A percentile compares a stretch with the other conserved stretches of the same genome.
Conservation (phyloP, 2,797 vertebrate species). For the Huso huso region DNA sequence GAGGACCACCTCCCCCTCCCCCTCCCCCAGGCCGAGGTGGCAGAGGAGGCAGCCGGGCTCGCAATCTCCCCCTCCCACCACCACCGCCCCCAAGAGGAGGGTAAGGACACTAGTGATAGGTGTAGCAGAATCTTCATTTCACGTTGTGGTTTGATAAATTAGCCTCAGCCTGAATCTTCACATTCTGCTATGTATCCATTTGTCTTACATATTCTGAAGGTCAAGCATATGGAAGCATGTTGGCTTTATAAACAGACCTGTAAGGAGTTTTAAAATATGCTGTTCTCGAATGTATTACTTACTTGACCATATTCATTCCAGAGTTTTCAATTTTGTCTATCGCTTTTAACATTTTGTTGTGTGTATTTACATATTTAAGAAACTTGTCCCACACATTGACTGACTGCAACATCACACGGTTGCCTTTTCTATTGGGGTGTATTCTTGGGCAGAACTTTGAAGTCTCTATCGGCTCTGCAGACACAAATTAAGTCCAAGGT, state of each 20-base stretch:
- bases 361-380: neutral
- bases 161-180: neutral
- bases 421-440: too few species aligned
- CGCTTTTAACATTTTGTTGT: neutral
- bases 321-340: conserved; percentile 1
- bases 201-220: neutral
- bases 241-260: neutral
- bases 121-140: too few species aligned
- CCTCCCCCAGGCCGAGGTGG: conserved; percentile 76
- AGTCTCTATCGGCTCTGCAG: too few species aligned
- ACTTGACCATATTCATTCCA: neutral
- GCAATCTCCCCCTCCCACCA: conserved; percentile 83
- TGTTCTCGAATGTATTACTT: neutral
- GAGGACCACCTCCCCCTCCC: conserved; percentile 72
- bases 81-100: conserved; percentile 85
- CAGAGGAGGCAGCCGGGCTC: conserved; percentile 73
- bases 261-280: conserved; percentile 17
- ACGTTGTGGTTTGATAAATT: too few species aligned
- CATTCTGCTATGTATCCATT: neutral
- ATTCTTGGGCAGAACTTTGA: too few species aligned
- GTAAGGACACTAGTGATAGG: conserved; percentile 49
- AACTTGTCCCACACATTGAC: neutral
- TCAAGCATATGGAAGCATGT: neutral
- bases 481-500: too few species aligned
- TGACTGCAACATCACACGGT: too few species aligned